Evolutionary conservation across 2,888 invertebrate genomes (phyloP).

Genomic region (Linnaemya vulpina): DNA sequence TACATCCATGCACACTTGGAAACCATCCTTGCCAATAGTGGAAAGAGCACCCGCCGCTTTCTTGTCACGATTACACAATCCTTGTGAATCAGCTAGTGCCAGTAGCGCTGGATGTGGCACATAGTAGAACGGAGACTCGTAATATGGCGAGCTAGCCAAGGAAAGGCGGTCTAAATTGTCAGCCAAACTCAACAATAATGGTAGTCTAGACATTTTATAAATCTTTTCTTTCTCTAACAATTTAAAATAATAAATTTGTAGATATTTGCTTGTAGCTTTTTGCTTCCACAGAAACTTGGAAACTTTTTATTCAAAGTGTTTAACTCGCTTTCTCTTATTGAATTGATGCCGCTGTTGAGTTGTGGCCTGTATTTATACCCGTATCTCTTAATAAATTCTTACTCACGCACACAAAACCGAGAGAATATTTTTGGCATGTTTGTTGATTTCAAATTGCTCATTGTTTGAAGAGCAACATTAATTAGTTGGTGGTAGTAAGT

Average conservation of each 20-base stretch:
- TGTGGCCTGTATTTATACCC: too few relatives aligned
- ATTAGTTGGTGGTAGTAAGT: too few relatives aligned
- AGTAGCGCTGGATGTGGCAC: slow-evolving; percentile 35
- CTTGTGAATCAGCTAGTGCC: slow-evolving; percentile 80
- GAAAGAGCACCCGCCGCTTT: slow-evolving; percentile 68
- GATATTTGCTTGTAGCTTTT: too few relatives aligned
- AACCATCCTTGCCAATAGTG: slow-evolving; percentile 86
- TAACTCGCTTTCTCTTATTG: too few relatives aligned
- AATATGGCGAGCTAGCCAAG: slow-evolving; percentile 9
- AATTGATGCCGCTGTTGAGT: too few relatives aligned
- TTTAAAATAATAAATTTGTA: neutral
- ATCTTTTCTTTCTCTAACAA: neutral
- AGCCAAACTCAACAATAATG: slow-evolving; percentile 78
- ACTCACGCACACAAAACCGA: too few relatives aligned
- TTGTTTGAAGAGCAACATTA: too few relatives aligned
- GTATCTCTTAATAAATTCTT: too few relatives aligned
- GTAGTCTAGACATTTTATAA: slow-evolving; percentile 80
- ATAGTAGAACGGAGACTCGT: slow-evolving; percentile 60
- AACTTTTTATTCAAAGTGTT: too few relatives aligned
- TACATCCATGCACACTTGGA: slow-evolving; percentile 89
- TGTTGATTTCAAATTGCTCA: too few relatives aligned
- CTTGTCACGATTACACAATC: slow-evolving; percentile 83
- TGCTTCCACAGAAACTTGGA: too few relatives aligned
- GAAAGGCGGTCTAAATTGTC: slow-evolving; percentile 76
- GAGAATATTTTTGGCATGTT: too few relatives aligned